phyloP scores from a whole-genome alignment of 2,113 vertebrate genomes.

The Rhineura floridana region DNA sequence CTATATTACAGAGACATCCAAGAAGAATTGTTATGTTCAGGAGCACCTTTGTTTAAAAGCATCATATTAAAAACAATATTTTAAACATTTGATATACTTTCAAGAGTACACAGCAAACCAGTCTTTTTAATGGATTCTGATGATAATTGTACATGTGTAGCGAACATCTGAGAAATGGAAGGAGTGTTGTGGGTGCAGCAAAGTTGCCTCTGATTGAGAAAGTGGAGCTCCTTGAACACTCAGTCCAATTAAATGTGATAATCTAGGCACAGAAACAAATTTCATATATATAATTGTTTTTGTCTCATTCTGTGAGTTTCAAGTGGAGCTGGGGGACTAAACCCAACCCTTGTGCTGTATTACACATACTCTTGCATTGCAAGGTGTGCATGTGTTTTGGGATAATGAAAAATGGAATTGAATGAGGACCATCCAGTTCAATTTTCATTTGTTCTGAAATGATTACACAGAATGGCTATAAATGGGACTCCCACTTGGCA shows the following conservation, averaged over 20 bases:
- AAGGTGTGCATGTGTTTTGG: background rate
- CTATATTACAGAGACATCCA: background rate
- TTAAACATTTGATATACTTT: background rate
- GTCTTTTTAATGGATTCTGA: background rate
- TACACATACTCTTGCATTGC: background rate
- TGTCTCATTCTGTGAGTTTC: background rate
- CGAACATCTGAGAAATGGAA: background rate
- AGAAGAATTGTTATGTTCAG: background rate
- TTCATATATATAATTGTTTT: background rate
- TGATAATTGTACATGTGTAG: background rate
- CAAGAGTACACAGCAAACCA: background rate
- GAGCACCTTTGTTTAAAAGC: constrained; percentile 1
- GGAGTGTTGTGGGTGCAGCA: background rate
- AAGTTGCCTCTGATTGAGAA: background rate
- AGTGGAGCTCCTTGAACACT: background rate
- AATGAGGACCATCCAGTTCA: background rate
- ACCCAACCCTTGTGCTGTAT: background rate
- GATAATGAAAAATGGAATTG: background rate
- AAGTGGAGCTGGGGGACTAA: background rate
- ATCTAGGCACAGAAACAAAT: background rate
- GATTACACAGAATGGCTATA: too few species aligned
- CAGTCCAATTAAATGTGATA: background rate
- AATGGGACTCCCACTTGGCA: too few species aligned
- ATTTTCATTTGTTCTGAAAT: too few species aligned
- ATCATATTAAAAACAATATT: background rate